These are phyloP conservation scores for Zoanthus sansibaricus DNA, from an alignment of 92 coral and sea anemone genomes.

Conservation along the genomic window DNA sequence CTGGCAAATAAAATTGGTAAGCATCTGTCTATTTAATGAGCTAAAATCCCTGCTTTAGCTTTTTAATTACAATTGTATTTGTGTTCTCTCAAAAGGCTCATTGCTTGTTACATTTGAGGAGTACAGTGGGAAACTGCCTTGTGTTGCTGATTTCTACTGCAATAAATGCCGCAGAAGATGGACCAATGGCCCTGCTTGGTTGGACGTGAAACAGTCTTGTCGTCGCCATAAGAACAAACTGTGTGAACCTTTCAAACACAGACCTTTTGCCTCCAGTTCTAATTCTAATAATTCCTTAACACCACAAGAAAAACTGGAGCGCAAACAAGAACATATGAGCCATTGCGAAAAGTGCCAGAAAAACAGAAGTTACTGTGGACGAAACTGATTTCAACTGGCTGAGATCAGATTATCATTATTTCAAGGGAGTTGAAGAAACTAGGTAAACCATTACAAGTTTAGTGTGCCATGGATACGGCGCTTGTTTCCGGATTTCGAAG, in stretches of 20 bases:
- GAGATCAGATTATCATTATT: no score
- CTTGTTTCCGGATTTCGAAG: no score
- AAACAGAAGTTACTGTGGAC: conserved; percentile 46
- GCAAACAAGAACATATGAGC: conserved; percentile 17
- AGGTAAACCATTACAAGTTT: no score
- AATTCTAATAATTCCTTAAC: background rate
- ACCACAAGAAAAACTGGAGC: background rate
- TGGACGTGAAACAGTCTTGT: conserved; percentile 51
- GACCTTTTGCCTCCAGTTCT: conserved; percentile 2
- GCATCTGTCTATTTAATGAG: no score
- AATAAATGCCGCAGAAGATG: conserved; percentile 47
- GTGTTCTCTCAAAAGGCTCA: conserved; percentile 37
- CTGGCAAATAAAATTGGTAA: no score
- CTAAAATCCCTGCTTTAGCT: no score
- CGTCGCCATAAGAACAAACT: background rate
- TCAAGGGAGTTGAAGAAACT: no score
- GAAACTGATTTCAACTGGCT: background rate
- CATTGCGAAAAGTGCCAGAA: conserved; percentile 58
- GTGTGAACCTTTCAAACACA: conserved; percentile 47
- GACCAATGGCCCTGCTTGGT: conserved; percentile 62
- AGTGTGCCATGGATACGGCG: no score
- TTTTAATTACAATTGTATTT: no score
- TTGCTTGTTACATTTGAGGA: conserved; percentile 56
- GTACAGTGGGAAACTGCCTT: conserved; percentile 63
- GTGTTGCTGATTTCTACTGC: conserved; percentile 66